These are phyloP conservation scores for Berghia stephanieae DNA, from an alignment of 1,140 invertebrate species.

Conservation along the genomic window DNA sequence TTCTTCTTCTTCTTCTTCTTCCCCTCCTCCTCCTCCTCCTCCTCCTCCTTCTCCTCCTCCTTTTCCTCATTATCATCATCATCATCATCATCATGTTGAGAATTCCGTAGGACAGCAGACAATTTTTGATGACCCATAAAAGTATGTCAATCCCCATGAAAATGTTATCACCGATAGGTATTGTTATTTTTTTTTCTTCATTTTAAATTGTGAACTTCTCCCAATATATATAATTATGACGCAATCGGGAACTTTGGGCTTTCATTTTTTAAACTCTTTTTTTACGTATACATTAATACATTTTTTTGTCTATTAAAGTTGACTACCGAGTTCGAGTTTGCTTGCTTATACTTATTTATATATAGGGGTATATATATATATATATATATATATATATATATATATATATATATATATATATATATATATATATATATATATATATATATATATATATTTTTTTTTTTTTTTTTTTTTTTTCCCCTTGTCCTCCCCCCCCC, in stretches of 20 bases:
- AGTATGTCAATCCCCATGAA: too few relatives aligned
- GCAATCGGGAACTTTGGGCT: background rate
- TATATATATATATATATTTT: background rate
- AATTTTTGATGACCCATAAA: too few relatives aligned
- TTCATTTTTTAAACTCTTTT: background rate
- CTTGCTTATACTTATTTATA: background rate
- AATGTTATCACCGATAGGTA: conserved; percentile 10
- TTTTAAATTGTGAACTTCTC: background rate
- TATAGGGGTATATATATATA: background rate
- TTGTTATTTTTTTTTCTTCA: background rate
- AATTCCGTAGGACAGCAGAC: too few relatives aligned
- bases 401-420: background rate
- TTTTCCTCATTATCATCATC: too few relatives aligned
- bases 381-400: background rate
- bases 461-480: background rate
- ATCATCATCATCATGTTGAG: too few relatives aligned
- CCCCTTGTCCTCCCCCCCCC: background rate
- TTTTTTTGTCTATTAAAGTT: background rate
- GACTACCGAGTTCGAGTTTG: background rate
- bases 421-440: background rate
- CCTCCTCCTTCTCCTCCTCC: too few relatives aligned
- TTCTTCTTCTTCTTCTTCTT: too few relatives aligned
- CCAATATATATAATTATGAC: background rate
- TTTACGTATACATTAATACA: background rate
- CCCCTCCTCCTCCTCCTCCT: too few relatives aligned